Conservation (phyloP, 1,140 invertebrate species). For the Neuroterus valhalla region DNA sequence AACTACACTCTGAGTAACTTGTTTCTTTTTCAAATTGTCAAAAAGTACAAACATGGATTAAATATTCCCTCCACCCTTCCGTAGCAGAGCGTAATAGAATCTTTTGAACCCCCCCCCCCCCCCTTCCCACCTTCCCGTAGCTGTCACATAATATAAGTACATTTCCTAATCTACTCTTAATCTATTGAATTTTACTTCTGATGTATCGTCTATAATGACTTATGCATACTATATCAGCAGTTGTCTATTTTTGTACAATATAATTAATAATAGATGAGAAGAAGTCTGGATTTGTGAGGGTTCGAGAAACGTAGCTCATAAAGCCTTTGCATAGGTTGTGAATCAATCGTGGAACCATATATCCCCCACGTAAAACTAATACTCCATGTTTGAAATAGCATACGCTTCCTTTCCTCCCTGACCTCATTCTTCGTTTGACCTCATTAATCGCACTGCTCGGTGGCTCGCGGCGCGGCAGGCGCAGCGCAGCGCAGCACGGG, state of each 20-base stretch:
- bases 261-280: not conserved
- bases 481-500: constrained; percentile 36
- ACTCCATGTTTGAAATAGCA: constrained; percentile 37
- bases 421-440: constrained; percentile 67
- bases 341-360: constrained; percentile 12
- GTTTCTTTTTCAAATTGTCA: too few species aligned
- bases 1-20: too few species aligned
- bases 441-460: constrained; percentile 51
- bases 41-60: too few species aligned
- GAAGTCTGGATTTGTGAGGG: not conserved
- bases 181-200: constrained; percentile 24
- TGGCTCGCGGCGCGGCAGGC: constrained; percentile 31
- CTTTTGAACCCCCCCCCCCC: too few species aligned
- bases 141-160: too few species aligned
- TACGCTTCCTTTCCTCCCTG: constrained; percentile 59
- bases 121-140: too few species aligned
- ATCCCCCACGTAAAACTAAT: not conserved
- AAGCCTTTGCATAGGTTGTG: not conserved
- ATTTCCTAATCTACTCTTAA: too few species aligned
- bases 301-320: too few species aligned
- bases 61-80: too few species aligned
- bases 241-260: constrained; percentile 8
- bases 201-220: constrained; percentile 2
- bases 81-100: too few species aligned
- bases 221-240: constrained; percentile 42